Base-by-base conservation (phyloP, 2,888 invertebrate genomes). In the Andricus quercusramuli region DNA sequence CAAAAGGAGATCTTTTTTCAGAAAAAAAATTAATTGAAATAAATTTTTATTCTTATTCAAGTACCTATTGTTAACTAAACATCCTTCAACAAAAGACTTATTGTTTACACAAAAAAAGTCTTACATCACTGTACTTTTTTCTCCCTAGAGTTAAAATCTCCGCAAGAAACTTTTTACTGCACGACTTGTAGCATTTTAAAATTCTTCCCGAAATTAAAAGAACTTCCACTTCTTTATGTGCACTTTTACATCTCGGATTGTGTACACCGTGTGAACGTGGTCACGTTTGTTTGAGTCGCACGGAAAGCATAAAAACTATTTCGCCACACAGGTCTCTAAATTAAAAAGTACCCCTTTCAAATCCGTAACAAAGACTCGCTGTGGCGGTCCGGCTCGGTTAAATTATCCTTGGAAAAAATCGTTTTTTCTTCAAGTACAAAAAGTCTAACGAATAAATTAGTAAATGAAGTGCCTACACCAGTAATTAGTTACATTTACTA, bases 281-380 rank as follows among this genome's bases (percentile, higher is more conserved):
- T 70, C 70, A 70, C 47, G 51, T 70, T 68, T 68, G 68, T 47
- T 44, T 9, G 44, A 47, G 68, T 68, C 68, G 68, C 47, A 17
- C 47, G 17, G 44, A 47, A 68, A 47, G 68, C 25, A 68, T 68
- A 68, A 68, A 47, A 68, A 68, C 68, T 68, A 68, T 68, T 68
- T 70, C 70, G 29, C 70, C 70, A 70, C 51, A 70, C 47, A 25
- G 29, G 29, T 70, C 70, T 70, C 70, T 51, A 70, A 51, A 70
- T 70, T 70, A 70, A 70, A 70, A 70, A 51, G 51, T 70, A 17
- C 70, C 51, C 70, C 51, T 70, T 70, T 70, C 20, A 70, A 70
- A 70, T 70, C 68, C 29, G 25, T 70, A 47, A 70, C 47, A 70
- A 47, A 70, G 68, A 70, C 47, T 11, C 47, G 29, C 29, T 25